A percentile compares a stretch with the other conserved stretches of the same genome.
Conservation (phyloP, 2,888 invertebrate genomes). For the Alentia gelatinosa region DNA sequence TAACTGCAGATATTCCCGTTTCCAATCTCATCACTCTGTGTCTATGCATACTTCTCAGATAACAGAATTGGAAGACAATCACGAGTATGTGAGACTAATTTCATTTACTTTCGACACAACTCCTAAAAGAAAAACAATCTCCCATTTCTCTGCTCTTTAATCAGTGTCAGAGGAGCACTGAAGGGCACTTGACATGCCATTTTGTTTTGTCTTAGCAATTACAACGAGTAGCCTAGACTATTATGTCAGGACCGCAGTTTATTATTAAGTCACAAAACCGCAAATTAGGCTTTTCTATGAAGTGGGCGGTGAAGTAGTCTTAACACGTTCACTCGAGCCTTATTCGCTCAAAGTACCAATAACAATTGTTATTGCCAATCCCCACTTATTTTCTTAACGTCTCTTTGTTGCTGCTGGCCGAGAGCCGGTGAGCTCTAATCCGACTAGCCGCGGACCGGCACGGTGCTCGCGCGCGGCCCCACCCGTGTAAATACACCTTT, state of each 20-base stretch:
- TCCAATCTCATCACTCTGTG: too few relatives aligned
- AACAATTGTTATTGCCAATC: constrained; percentile 42
- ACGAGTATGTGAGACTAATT: too few relatives aligned
- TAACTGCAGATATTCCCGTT: too few relatives aligned
- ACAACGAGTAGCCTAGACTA: background rate
- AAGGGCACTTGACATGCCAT: background rate
- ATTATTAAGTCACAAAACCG: constrained; percentile 19
- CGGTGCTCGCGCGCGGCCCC: too few relatives aligned
- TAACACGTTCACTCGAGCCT: background rate
- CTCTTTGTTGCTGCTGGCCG: constrained; percentile 25
- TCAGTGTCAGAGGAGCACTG: background rate
- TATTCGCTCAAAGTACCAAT: constrained; percentile 16
- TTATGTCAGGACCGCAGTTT: background rate
- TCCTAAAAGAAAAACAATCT: background rate
- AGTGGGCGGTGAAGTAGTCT: constrained; percentile 45
- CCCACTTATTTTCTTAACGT: constrained; percentile 37
- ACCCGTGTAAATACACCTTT: too few relatives aligned
- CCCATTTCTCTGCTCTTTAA: background rate
- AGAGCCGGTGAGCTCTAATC: background rate
- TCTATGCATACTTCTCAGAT: too few relatives aligned
- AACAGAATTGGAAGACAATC: too few relatives aligned
- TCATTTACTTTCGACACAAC: too few relatives aligned
- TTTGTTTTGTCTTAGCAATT: background rate
- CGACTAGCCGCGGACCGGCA: background rate
- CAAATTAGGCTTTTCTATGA: constrained; percentile 30